These are phyloP conservation scores for Epistrophe grossulariae DNA, from an alignment of 2,888 invertebrate genomes.

Conservation along the genomic window DNA sequence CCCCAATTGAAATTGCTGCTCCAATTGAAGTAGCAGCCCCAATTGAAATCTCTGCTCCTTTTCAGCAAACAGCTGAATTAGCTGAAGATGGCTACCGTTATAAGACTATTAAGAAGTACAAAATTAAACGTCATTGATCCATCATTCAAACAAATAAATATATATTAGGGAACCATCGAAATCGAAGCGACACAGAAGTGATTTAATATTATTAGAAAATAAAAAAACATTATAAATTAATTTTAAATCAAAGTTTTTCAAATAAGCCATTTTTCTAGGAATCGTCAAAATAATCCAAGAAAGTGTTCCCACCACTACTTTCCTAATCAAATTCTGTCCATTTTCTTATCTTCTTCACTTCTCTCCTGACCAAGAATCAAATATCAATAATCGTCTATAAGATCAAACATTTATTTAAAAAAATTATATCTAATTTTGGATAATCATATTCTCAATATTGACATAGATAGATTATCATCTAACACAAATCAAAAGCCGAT, in stretches of 20 bases:
- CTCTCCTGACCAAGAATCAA: not conserved
- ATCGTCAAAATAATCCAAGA: not conserved
- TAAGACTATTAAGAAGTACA: conserved; percentile 71
- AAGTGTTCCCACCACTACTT: not conserved
- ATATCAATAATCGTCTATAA: not conserved
- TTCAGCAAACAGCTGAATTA: conserved; percentile 19
- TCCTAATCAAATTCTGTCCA: no score
- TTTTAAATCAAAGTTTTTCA: not conserved
- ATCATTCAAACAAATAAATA: not conserved
- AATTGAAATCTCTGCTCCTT: conserved; percentile 7
- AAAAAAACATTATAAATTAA: conserved; percentile 15
- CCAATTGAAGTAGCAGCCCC: not conserved
- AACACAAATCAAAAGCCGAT: conserved; percentile 55
- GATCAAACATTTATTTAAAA: not conserved
- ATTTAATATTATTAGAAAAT: conserved; percentile 55
- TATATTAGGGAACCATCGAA: conserved; percentile 2
- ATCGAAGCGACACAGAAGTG: conserved; percentile 48
- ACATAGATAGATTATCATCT: conserved; percentile 8
- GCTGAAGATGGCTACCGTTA: conserved; percentile 69
- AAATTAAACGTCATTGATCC: conserved; percentile 60
- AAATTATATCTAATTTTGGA: not conserved
- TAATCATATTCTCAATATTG: conserved; percentile 38
- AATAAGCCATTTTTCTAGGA: not conserved
- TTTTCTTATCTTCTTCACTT: not conserved
- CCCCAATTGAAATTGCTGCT: conserved; percentile 5